Evolutionary conservation across 2,113 vertebrate genomes (phyloP).

Genomic region (Oreotragus oreotragus): DNA sequence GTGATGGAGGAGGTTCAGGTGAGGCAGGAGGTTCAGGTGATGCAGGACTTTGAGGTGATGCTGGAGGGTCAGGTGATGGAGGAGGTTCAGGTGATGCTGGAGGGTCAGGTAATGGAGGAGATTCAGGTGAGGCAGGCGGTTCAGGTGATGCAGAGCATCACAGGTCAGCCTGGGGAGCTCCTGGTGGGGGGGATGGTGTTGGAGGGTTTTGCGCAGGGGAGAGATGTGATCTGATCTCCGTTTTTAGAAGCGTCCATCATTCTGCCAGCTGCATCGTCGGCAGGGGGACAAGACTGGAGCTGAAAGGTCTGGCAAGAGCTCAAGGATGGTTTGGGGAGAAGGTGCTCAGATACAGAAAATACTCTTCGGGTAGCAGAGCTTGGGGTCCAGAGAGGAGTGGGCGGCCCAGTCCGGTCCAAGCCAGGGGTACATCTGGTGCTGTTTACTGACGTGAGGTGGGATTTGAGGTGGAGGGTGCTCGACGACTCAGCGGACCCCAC

Average conservation of each 20-base stretch:
- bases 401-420: background rate
- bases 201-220: background rate
- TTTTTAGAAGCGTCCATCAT: background rate
- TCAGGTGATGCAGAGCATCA: fast-evolving
- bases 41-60: fast-evolving
- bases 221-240: background rate
- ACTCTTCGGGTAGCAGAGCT: background rate
- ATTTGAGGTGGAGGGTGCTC: background rate
- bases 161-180: background rate
- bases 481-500: background rate
- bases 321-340: background rate
- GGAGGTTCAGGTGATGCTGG: fast-evolving
- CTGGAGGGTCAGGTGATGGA: fast-evolving
- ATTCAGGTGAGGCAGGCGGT: fast-evolving
- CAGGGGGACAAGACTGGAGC: background rate
- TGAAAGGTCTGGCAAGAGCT: background rate
- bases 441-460: background rate
- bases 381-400: background rate
- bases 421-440: background rate
- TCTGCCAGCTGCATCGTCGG: background rate
- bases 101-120: background rate
- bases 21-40: fast-evolving
- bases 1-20: background rate
- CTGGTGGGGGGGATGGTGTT: background rate
- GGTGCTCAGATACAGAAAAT: background rate